A percentile compares a stretch with the other conserved stretches of the same genome.
Evolutionary conservation across 2,888 invertebrate genomes (phyloP).

Genomic region (Eremobia ochroleuca): DNA sequence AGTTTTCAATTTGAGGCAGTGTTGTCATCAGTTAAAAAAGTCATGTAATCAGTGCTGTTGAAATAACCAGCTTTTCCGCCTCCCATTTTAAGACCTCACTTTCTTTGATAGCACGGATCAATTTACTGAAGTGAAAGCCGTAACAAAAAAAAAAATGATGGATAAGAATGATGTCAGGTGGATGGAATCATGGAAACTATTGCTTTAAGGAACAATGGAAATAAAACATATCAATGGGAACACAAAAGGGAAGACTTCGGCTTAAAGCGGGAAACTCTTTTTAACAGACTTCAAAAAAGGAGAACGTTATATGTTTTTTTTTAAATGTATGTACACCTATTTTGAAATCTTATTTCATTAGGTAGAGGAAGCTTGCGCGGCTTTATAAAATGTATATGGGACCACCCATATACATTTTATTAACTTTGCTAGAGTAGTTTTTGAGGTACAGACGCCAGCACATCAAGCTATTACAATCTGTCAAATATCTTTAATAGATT

Average conservation of each 20-base stretch:
- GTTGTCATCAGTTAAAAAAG: slow-evolving; percentile 12
- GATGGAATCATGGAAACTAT: background rate
- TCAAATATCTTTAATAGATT: too few relatives aligned
- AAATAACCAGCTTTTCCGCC: background rate
- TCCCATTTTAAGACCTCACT: background rate
- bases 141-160: background rate
- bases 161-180: background rate
- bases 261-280: background rate
- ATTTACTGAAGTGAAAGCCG: background rate
- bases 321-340: background rate
- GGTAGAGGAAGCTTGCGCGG: background rate
- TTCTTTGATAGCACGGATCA: background rate
- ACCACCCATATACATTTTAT: background rate
- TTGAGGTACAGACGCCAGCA: too few relatives aligned
- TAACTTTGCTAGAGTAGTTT: background rate
- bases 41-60: slow-evolving; percentile 1
- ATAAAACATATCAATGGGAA: background rate
- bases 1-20: slow-evolving; percentile 34
- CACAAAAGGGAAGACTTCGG: background rate
- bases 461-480: too few relatives aligned
- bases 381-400: too few relatives aligned
- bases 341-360: background rate
- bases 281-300: background rate
- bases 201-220: background rate
- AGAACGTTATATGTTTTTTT: background rate